Evolutionary conservation across 2,113 vertebrate species (phyloP).

Genomic region (Haemorhous mexicanus): DNA sequence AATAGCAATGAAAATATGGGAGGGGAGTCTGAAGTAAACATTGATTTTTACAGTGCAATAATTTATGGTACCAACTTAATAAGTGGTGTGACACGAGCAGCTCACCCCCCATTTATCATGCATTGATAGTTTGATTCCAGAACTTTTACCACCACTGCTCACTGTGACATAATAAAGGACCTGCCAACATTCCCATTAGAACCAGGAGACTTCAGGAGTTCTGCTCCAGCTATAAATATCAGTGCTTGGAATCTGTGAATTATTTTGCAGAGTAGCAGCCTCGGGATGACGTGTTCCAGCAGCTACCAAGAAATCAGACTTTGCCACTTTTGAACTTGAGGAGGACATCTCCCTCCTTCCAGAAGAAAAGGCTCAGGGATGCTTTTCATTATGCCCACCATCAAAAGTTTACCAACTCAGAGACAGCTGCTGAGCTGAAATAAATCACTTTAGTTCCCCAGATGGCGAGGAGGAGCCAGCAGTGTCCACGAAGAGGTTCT

Average conservation of each 20-base stretch:
- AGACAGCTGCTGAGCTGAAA: neutral
- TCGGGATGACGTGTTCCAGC: neutral
- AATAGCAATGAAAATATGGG: neutral
- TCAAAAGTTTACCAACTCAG: neutral
- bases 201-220: neutral
- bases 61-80: slow-evolving; percentile 14
- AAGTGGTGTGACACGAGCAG: neutral
- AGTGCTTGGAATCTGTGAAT: neutral
- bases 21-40: neutral
- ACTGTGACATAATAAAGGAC: slow-evolving; percentile 6
- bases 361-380: neutral
- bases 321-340: neutral
- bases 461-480: neutral
- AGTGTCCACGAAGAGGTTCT: neutral
- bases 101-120: slow-evolving; percentile 26
- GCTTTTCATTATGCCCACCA: neutral
- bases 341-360: neutral
- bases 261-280: neutral
- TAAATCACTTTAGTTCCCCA: neutral
- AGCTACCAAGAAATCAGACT: neutral
- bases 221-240: neutral
- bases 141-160: slow-evolving; percentile 4
- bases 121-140: neutral
- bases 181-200: slow-evolving; percentile 44
- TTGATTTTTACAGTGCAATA: slow-evolving; percentile 20